Base-by-base conservation (phyloP, 2,888 invertebrate species). In the Netelia virgata region DNA sequence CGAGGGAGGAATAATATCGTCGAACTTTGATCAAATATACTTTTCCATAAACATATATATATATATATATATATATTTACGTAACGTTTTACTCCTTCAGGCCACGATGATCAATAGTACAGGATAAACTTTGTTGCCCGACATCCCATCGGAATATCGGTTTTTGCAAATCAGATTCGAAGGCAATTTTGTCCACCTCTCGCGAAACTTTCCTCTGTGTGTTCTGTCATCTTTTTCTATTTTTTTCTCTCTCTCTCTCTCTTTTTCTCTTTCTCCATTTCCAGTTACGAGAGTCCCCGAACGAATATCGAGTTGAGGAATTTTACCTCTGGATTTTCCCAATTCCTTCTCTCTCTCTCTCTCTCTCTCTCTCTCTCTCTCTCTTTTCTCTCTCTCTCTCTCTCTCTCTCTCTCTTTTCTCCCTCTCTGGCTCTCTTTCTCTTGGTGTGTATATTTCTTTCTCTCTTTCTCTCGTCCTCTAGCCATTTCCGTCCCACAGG, bases 291-390 rank as follows among this genome's bases (percentile, higher is more conserved):
- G 23, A 53, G 41, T 23, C 20, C 20, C 59, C 59, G 55, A 23
- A 36, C 18, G 28, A 47, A 85, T 85, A 85, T 81, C 82, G 53
- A 68, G 50, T 57, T 55, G 63, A 79, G 70, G 82, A 85, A 87
- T 82, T 87, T 85, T 76, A 69, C 61, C 72, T 79, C 68, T 53
- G 64, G 79, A 68, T 64, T 70, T 79, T 81, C 73, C 77, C 85
- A 84, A 77, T 86, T 86, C 64, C 83, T 83, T 83, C 76, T 81
- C 72, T 78, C 76, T 78, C 28, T 78, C 72, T 23, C 76, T 41
- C 47, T 47, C 47, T 14, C 14, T 47, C 47, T 47, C 57, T 3
- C 3, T 16, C 55, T 11, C 23, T 68, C 36, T 23, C 23, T 23
- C 23, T 23, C 23, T 2, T n/a, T n/a, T 14, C 14, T 47, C 47